These are phyloP conservation scores for Drosophila testacea DNA, from an alignment of 2,888 invertebrate species.

Conservation along the genomic window DNA sequence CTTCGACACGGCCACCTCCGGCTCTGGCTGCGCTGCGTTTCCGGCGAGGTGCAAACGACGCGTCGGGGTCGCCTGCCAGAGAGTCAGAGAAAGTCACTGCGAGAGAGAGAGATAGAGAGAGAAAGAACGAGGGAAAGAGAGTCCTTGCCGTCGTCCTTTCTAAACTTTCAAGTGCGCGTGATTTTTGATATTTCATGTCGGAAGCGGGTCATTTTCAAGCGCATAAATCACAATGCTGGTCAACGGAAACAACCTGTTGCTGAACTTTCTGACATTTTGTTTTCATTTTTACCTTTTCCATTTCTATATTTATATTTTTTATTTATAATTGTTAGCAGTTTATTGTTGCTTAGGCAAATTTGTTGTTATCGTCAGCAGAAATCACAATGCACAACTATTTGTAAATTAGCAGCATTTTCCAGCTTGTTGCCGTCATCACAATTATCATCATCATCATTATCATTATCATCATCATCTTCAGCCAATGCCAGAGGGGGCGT, in stretches of 20 bases:
- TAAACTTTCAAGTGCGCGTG: slow-evolving; percentile 76
- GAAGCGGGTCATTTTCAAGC: slow-evolving; percentile 78
- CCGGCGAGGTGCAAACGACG: slow-evolving; percentile 66
- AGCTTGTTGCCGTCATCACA: slow-evolving; percentile 76
- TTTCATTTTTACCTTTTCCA: not conserved
- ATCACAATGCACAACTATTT: slow-evolving; percentile 42
- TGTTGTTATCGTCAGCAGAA: slow-evolving; percentile 36
- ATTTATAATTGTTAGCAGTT: slow-evolving; percentile 45
- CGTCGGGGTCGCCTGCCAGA: slow-evolving; percentile 25
- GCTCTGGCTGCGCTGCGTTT: slow-evolving; percentile 64
- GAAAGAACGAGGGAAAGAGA: not conserved
- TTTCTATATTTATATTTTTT: slow-evolving; percentile 1
- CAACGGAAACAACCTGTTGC: slow-evolving; percentile 75
- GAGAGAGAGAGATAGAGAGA: not conserved
- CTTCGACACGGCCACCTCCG: slow-evolving; percentile 84
- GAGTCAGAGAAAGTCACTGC: not conserved
- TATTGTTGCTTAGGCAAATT: slow-evolving; percentile 55
- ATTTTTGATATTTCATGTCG: slow-evolving; percentile 78
- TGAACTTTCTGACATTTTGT: slow-evolving; percentile 29
- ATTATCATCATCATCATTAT: slow-evolving; percentile 27
- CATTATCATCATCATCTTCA: slow-evolving; percentile 17
- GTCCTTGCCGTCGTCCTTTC: slow-evolving; percentile 41
- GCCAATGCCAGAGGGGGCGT: slow-evolving; percentile 18
- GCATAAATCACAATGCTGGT: slow-evolving; percentile 74
- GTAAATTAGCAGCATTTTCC: slow-evolving; percentile 76